Evolutionary conservation across 2,888 invertebrate species (phyloP).

Genomic region (Microctonus aethiopoides): DNA sequence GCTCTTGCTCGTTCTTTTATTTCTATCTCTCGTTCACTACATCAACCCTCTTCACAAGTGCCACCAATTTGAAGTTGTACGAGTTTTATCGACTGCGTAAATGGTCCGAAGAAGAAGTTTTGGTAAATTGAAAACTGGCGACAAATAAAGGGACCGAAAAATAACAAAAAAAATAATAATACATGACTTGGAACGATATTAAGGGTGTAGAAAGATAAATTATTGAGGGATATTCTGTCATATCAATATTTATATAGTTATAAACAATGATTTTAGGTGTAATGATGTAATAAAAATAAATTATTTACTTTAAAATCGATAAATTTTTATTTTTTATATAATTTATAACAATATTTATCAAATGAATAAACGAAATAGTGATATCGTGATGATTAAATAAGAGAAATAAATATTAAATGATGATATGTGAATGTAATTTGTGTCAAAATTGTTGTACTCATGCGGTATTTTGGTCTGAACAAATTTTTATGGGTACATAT

Average conservation of each 20-base stretch:
- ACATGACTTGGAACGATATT: neutral
- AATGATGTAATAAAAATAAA: too few species aligned
- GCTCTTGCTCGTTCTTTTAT: neutral
- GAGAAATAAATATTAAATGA: neutral
- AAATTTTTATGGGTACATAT: constrained; percentile 13
- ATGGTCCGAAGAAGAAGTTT: constrained; percentile 9
- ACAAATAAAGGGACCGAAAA: constrained; percentile 10
- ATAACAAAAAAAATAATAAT: too few species aligned
- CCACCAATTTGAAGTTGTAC: constrained; percentile 23
- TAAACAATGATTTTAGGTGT: too few species aligned
- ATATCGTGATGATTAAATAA: neutral
- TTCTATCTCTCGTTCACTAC: neutral
- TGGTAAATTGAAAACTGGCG: constrained; percentile 19
- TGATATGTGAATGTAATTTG: neutral
- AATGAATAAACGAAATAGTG: too few species aligned
- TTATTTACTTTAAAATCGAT: too few species aligned
- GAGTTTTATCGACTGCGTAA: constrained; percentile 28
- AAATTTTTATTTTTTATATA: too few species aligned
- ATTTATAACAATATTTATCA: too few species aligned
- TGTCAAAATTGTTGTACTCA: neutral
- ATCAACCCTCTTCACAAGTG: constrained; percentile 6
- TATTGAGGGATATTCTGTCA: neutral
- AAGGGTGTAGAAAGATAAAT: neutral
- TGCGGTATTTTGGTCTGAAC: neutral
- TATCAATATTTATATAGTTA: too few species aligned